Evolutionary conservation across 1,140 invertebrate species (phyloP).

Genomic region (Drosophila jambulina): DNA sequence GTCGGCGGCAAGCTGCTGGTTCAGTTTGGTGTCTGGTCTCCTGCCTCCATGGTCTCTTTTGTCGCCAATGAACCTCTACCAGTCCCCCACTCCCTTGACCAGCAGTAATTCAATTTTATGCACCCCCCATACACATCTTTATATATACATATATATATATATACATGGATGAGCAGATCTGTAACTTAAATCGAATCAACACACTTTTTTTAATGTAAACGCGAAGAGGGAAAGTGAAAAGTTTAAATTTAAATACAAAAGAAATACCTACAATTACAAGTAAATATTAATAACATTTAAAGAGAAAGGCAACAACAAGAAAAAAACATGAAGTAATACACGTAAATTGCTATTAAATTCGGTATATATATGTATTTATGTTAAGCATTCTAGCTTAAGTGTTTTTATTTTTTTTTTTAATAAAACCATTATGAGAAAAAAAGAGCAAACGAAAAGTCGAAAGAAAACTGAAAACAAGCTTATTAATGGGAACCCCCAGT

Average conservation of each 20-base stretch:
- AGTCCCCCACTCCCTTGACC: not conserved
- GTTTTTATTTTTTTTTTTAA: slow-evolving; percentile 78
- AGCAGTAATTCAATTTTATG: slow-evolving; percentile 23
- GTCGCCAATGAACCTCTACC: not conserved
- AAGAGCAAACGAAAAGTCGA: slow-evolving; percentile 41
- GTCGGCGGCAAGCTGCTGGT: slow-evolving; percentile 56
- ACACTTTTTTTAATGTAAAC: slow-evolving; percentile 40
- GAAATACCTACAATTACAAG: slow-evolving; percentile 54
- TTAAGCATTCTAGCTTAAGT: slow-evolving; percentile 75
- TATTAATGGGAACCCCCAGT: not conserved
- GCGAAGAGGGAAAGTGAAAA: slow-evolving; percentile 36
- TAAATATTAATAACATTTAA: slow-evolving; percentile 52
- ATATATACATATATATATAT: slow-evolving; percentile 34
- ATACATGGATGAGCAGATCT: slow-evolving; percentile 31
- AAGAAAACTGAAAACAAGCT: slow-evolving; percentile 31
- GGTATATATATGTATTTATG: slow-evolving; percentile 67
- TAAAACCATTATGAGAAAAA: slow-evolving; percentile 46
- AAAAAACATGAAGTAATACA: slow-evolving; percentile 17
- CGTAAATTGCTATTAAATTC: slow-evolving; percentile 64
- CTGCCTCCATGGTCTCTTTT: slow-evolving; percentile 6
- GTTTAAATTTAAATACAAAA: slow-evolving; percentile 11
- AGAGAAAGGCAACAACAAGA: slow-evolving; percentile 18
- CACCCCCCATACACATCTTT: slow-evolving; percentile 9
- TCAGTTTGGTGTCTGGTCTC: slow-evolving; percentile 52
- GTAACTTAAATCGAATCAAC: slow-evolving; percentile 77